Percentiles rank a stretch among this genome's conserved stretches.
phyloP scores from a whole-genome alignment of 1,140 invertebrate genomes.

The Hylyphantes graminicola region DNA sequence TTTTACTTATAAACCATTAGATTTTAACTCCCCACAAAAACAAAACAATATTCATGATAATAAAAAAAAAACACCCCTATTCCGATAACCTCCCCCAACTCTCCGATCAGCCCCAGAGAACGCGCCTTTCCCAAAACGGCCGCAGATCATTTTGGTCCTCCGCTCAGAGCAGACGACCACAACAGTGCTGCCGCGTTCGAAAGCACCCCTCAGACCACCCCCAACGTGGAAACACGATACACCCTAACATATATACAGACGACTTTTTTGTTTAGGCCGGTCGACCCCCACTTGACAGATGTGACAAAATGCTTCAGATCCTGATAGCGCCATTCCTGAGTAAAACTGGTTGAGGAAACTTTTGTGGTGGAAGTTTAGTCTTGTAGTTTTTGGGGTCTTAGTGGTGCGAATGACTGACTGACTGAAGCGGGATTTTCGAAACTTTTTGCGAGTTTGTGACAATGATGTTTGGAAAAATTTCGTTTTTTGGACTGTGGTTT shows the following conservation, averaged over 20 bases:
- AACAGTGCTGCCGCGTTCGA: constrained; percentile 16
- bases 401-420: neutral
- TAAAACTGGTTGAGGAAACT: constrained; percentile 16
- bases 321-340: constrained; percentile 2
- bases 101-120: neutral
- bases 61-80: neutral
- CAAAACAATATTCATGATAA: too few relatives aligned
- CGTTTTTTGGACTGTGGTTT: constrained; percentile 6
- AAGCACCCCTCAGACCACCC: constrained; percentile 10
- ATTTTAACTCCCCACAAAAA: too few relatives aligned
- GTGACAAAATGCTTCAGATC: constrained; percentile 26
- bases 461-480: constrained; percentile 8
- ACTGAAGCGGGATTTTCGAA: constrained; percentile 17
- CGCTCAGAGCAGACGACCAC: constrained; percentile 33
- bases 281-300: neutral
- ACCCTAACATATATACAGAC: constrained; percentile 14
- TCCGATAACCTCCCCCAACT: neutral
- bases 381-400: neutral
- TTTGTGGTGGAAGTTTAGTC: neutral
- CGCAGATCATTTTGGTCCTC: constrained; percentile 36
- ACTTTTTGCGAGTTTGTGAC: neutral
- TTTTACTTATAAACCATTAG: too few relatives aligned
- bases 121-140: constrained; percentile 14
- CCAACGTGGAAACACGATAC: constrained; percentile 18
- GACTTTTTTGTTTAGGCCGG: neutral